Percentiles rank a stretch among this genome's conserved stretches.
These are phyloP conservation scores for Amblyornis subalaris DNA, from an alignment of 2,113 vertebrate genomes.

Conservation along the genomic window DNA sequence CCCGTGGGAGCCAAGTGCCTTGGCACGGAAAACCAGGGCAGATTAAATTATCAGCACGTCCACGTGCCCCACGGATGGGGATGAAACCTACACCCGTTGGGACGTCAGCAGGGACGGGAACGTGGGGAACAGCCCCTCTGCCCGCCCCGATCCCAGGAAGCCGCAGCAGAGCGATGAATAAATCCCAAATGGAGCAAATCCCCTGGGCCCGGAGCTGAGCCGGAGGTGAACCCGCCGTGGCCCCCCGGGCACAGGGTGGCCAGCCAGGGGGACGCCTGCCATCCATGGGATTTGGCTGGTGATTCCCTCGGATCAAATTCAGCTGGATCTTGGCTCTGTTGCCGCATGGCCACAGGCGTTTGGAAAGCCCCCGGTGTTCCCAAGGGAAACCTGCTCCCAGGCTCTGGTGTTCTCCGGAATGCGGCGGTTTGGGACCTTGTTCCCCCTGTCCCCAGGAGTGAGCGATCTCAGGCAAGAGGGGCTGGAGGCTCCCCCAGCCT, in stretches of 20 bases:
- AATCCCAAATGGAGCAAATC: neutral
- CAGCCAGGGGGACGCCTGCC: neutral
- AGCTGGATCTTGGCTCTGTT: neutral
- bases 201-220: accelerated
- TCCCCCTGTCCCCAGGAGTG: accelerated
- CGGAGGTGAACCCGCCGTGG: accelerated
- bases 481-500: no score
- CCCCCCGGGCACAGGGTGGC: accelerated
- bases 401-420: accelerated
- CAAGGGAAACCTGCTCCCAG: accelerated
- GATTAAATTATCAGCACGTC: neutral
- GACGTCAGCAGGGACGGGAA: neutral
- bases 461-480: neutral
- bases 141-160: neutral
- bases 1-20: neutral
- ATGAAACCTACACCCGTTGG: neutral
- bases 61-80: neutral
- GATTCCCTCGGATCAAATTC: neutral
- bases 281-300: neutral
- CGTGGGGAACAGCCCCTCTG: accelerated
- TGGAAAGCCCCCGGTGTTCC: neutral
- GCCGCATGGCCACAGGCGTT: accelerated
- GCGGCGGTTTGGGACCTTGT: accelerated
- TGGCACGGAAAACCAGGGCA: neutral
- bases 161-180: accelerated